phyloP scores from a whole-genome alignment of 2,888 invertebrate species.

The Drosophila helvetica region DNA sequence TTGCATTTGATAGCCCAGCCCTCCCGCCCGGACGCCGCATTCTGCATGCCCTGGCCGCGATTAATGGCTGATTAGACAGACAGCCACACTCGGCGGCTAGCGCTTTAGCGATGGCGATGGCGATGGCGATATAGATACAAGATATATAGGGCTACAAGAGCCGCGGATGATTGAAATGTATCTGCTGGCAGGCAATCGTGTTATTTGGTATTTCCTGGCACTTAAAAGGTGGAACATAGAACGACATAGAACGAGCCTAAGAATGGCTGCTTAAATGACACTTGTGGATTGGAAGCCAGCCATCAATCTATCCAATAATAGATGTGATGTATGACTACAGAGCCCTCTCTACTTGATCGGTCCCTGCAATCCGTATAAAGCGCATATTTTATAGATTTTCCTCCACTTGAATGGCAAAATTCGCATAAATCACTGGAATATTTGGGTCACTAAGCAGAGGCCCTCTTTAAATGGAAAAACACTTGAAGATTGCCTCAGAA shows the following conservation, averaged over 20 bases:
- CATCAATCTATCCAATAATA: too few species aligned
- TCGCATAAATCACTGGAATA: conserved; percentile 70
- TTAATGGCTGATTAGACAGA: conserved; percentile 70
- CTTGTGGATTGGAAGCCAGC: too few species aligned
- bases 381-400: conserved; percentile 29
- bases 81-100: conserved; percentile 5
- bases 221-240: too few species aligned
- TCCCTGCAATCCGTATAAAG: conserved; percentile 16
- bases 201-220: conserved; percentile 31
- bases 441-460: conserved; percentile 59
- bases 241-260: too few species aligned
- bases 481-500: conserved; percentile 54
- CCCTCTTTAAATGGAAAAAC: conserved; percentile 65
- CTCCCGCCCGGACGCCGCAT: conserved; percentile 12
- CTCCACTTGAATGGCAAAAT: conserved; percentile 48
- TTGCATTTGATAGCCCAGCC: conserved; percentile 43
- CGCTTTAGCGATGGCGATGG: conserved; percentile 10
- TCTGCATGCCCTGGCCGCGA: conserved; percentile 52
- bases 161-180: conserved; percentile 64
- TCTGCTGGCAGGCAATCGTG: conserved; percentile 42
- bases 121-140: conserved; percentile 39
- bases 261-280: too few species aligned
- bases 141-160: conserved; percentile 27
- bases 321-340: too few species aligned
- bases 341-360: conserved; percentile 24